These are phyloP conservation scores for Deroplatys truncata DNA, from an alignment of 2,888 invertebrate genomes.

Conservation along the genomic window DNA sequence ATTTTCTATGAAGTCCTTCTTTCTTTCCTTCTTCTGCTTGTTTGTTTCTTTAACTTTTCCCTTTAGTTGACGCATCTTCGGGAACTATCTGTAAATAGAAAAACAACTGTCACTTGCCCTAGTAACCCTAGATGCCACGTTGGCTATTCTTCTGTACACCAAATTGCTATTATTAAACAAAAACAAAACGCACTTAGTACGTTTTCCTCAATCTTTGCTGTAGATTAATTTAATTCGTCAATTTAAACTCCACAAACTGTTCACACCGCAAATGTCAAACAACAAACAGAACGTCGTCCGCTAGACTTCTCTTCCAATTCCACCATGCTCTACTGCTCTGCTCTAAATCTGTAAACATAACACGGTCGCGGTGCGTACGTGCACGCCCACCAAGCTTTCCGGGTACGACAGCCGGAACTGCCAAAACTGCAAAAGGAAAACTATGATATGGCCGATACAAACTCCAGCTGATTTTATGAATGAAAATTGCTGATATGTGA, in stretches of 20 bases:
- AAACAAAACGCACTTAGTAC: neutral
- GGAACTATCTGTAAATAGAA: constrained; percentile 33
- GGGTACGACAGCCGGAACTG: neutral
- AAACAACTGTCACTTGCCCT: neutral
- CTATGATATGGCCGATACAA: neutral
- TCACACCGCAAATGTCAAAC: neutral
- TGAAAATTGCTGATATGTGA: neutral
- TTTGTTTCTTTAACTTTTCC: constrained; percentile 78
- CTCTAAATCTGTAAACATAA: neutral
- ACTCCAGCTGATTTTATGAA: neutral
- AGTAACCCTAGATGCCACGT: neutral
- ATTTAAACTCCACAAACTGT: too few relatives aligned
- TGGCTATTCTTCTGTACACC: neutral
- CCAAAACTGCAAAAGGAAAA: neutral
- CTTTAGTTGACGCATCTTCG: constrained; percentile 70
- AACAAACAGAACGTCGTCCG: neutral
- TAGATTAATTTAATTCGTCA: neutral
- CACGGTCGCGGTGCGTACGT: neutral
- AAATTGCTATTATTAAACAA: neutral
- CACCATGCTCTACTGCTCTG: neutral
- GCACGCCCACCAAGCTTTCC: neutral
- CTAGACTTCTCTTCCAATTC: neutral
- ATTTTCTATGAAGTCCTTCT: constrained; percentile 75
- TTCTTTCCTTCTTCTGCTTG: constrained; percentile 78
- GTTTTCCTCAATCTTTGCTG: neutral